Percentiles rank a stretch among this genome's conserved stretches.
Conservation (phyloP, 2,888 invertebrate genomes). For the Leptopilina drosophilae region DNA sequence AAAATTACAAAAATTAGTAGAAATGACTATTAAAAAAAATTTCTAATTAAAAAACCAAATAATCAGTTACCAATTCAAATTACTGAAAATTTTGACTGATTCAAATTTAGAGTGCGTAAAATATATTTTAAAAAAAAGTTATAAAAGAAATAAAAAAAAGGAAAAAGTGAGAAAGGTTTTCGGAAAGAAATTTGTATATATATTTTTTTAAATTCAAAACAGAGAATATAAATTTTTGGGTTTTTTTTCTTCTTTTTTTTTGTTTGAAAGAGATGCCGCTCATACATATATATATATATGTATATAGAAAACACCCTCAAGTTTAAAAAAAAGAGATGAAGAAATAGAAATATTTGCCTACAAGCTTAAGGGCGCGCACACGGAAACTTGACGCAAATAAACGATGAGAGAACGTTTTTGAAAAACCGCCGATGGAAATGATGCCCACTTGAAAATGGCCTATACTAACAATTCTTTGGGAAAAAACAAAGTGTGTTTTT, state of each 20-base stretch:
- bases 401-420: constrained; percentile 14
- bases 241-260: no score
- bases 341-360: constrained; percentile 23
- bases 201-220: constrained; percentile 11
- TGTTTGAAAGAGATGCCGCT: constrained; percentile 23
- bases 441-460: constrained; percentile 54
- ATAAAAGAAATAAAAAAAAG: no score
- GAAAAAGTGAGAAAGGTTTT: constrained; percentile 20
- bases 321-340: constrained; percentile 14
- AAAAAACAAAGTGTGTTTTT: constrained; percentile 13
- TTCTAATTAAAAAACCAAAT: no score
- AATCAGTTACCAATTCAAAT: no score
- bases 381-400: constrained; percentile 25
- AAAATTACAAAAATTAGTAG: no score
- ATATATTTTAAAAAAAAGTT: no score
- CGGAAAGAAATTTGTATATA: constrained; percentile 33
- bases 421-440: constrained; percentile 51
- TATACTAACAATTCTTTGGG: constrained; percentile 57
- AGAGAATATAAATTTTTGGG: constrained; percentile 17
- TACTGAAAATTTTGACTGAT: no score
- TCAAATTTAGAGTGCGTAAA: no score
- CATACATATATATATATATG: neutral
- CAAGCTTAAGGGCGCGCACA: constrained; percentile 30
- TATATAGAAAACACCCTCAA: neutral
- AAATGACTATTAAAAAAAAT: no score